Evolutionary conservation across 2,113 vertebrate genomes (phyloP).

Genomic region (Cyprinodon variegatus): DNA sequence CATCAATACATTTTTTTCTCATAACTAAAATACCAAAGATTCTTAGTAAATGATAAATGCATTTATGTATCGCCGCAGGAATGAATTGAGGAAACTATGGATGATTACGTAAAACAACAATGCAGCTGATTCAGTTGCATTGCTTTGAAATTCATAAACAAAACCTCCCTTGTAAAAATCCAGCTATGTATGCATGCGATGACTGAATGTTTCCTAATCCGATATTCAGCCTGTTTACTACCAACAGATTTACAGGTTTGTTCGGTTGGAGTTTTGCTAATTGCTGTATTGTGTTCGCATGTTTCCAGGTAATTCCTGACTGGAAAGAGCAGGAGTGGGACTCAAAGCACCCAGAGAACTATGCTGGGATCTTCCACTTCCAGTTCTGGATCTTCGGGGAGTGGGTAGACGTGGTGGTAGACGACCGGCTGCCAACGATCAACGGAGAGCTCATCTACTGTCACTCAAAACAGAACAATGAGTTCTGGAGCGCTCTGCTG

Average conservation of each 20-base stretch:
- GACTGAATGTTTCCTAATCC: no score
- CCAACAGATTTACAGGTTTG: no score
- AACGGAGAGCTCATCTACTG: slow-evolving; percentile 88
- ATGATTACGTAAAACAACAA: background rate
- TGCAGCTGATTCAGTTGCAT: background rate
- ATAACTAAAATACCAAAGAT: no score
- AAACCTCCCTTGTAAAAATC: background rate
- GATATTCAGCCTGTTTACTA: no score
- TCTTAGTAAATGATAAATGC: no score
- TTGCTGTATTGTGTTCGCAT: background rate
- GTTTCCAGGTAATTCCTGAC: slow-evolving; percentile 86
- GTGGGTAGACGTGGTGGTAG: slow-evolving; percentile 93
- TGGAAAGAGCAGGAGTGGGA: slow-evolving; percentile 92
- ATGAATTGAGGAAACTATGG: background rate
- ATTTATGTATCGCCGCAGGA: background rate
- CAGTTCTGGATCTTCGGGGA: slow-evolving; percentile 92
- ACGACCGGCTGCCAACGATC: slow-evolving; percentile 90
- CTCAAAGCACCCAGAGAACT: slow-evolving; percentile 79
- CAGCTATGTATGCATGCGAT: background rate
- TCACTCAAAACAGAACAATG: slow-evolving; percentile 86
- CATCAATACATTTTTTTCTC: no score
- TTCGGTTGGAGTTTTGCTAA: background rate
- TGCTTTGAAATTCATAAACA: background rate
- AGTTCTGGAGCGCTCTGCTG: slow-evolving; percentile 93
- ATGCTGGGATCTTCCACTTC: slow-evolving; percentile 93